Evolutionary conservation across 1,140 invertebrate genomes (phyloP).

Genomic region (Scaptomyza montana): DNA sequence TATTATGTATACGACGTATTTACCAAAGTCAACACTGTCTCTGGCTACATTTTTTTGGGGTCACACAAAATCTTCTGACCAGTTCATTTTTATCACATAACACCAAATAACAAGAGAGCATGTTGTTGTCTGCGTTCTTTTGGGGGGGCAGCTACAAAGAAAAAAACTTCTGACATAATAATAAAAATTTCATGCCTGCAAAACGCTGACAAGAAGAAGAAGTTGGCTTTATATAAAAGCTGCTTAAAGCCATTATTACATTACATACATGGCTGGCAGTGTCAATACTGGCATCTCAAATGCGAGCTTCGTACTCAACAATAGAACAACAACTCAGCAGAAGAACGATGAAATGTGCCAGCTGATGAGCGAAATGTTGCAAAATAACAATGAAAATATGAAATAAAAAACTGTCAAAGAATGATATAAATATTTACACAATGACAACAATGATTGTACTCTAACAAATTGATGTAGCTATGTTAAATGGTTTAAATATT

Average conservation of each 20-base stretch:
- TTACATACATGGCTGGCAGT: slow-evolving; percentile 63
- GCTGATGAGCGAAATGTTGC: slow-evolving; percentile 73
- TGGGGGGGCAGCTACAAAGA: background rate
- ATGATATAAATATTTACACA: background rate
- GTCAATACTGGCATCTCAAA: slow-evolving; percentile 17
- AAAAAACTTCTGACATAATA: slow-evolving; percentile 72
- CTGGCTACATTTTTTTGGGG: slow-evolving; percentile 1
- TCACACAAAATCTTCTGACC: slow-evolving; percentile 44
- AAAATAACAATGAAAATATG: slow-evolving; percentile 43
- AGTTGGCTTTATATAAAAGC: slow-evolving; percentile 59
- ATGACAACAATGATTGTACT: background rate
- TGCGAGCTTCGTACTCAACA: slow-evolving; percentile 13
- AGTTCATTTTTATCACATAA: slow-evolving; percentile 71
- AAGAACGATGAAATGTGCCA: slow-evolving; percentile 39
- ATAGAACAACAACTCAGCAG: slow-evolving; percentile 17
- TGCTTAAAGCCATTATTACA: slow-evolving; percentile 75
- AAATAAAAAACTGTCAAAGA: no score
- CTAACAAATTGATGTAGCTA: slow-evolving; percentile 10
- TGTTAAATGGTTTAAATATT: background rate
- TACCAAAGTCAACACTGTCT: slow-evolving; percentile 1
- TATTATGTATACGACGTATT: slow-evolving; percentile 40
- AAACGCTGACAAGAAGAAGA: slow-evolving; percentile 6
- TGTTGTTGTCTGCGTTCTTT: no score
- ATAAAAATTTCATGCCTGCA: slow-evolving; percentile 75
- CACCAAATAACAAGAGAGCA: slow-evolving; percentile 20